Conservation (phyloP, 2,888 invertebrate genomes). For the Drosophila koepferae region DNA sequence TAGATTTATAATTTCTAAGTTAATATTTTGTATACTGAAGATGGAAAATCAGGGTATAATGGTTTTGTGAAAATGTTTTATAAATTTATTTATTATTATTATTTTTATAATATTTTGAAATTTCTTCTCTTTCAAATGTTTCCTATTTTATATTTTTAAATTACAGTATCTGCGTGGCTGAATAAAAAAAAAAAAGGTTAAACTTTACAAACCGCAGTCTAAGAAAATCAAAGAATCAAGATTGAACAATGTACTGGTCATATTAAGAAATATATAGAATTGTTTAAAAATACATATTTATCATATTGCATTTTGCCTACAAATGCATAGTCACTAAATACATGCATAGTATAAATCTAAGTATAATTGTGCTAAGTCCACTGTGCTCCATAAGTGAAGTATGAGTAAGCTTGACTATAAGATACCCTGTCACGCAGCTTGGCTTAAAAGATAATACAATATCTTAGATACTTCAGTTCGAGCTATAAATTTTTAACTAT, state of each 20-base stretch:
- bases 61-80: no score
- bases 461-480: neutral
- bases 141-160: neutral
- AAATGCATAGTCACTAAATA: neutral
- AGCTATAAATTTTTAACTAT: no score
- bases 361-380: slow-evolving; percentile 29
- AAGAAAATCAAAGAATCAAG: slow-evolving; percentile 1
- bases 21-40: no score
- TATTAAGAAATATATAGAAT: slow-evolving; percentile 3
- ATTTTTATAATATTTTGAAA: no score
- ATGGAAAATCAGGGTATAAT: no score
- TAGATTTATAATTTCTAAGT: no score
- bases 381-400: slow-evolving; percentile 32
- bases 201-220: neutral
- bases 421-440: slow-evolving; percentile 11
- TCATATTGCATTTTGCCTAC: neutral
- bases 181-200: no score
- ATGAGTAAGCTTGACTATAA: neutral
- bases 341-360: slow-evolving; percentile 1
- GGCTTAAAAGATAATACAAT: neutral
- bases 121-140: no score
- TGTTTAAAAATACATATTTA: neutral
- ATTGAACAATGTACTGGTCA: slow-evolving; percentile 3
- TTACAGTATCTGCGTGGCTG: no score
- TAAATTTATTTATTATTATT: no score